Conservation (phyloP, 2,113 vertebrate genomes). For the Bungarus multicinctus region DNA sequence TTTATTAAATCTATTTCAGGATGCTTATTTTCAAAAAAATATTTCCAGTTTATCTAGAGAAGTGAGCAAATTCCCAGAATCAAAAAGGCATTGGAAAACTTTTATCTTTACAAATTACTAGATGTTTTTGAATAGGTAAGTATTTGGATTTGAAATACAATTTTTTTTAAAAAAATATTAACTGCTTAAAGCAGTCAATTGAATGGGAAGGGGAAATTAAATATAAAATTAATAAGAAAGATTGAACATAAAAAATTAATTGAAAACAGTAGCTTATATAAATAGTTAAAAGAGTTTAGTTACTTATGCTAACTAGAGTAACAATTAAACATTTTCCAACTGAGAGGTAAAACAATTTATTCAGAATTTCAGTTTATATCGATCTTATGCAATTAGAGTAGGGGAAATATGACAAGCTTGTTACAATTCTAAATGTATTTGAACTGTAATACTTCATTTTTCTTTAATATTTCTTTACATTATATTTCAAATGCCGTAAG, state of each 20-base stretch:
- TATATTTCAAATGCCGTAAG: not conserved
- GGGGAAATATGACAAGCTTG: not conserved
- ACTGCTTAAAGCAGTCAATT: not conserved
- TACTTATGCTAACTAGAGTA: not conserved
- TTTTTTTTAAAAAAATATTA: not conserved
- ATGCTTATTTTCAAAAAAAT: constrained; percentile 13
- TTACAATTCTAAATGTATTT: not conserved
- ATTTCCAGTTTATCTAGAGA: constrained; percentile 13
- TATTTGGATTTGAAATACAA: constrained; percentile 25
- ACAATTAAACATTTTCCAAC: not conserved
- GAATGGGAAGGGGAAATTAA: not conserved
- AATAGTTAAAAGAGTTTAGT: not conserved
- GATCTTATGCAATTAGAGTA: not conserved
- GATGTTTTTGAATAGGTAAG: constrained; percentile 68
- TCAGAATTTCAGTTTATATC: not conserved
- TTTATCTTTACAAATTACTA: constrained; percentile 57
- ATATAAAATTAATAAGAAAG: not conserved
- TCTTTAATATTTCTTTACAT: not conserved
- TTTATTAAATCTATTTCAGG: constrained; percentile 46
- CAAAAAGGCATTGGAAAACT: constrained; percentile 38
- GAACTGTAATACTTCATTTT: not conserved
- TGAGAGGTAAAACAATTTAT: not conserved
- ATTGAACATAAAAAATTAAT: not conserved
- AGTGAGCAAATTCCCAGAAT: constrained; percentile 18
- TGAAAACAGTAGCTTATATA: not conserved